Conservation (phyloP, 2,888 invertebrate species). For the Celastrina argiolus region DNA sequence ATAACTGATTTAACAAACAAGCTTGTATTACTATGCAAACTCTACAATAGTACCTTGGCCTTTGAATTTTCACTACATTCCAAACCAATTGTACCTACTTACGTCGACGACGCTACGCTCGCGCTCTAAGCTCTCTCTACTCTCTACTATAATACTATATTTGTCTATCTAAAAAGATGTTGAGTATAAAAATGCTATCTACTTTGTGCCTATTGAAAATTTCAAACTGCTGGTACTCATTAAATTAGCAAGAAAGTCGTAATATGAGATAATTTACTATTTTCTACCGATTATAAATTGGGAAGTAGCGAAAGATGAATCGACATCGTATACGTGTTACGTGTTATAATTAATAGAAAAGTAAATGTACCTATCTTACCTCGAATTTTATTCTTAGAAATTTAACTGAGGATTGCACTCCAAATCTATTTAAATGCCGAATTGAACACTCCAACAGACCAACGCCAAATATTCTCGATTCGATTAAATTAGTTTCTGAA, state of each 20-base stretch:
- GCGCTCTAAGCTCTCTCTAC: background rate
- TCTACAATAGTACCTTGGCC: conserved; percentile 3
- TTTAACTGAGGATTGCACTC: background rate
- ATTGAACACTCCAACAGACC: no score
- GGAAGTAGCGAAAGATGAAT: background rate
- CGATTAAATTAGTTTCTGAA: no score
- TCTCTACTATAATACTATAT: background rate
- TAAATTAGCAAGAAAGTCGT: no score
- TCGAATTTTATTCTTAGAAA: background rate
- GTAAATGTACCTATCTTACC: background rate
- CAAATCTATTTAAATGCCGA: no score
- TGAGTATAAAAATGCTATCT: no score
- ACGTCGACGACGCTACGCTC: background rate
- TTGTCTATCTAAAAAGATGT: background rate
- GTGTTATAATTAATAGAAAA: background rate
- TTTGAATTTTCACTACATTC: background rate
- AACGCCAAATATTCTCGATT: no score
- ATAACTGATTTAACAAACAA: background rate
- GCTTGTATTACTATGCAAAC: background rate
- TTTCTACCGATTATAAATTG: background rate
- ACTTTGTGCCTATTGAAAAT: no score
- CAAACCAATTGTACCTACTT: background rate
- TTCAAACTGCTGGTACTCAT: no score
- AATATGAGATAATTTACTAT: background rate
- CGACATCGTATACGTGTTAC: background rate